Evolutionary conservation across 2,113 vertebrate species (phyloP), one percentile per base, ranked within the genome.

Genomic region (Oostethus manadensis): DNA sequence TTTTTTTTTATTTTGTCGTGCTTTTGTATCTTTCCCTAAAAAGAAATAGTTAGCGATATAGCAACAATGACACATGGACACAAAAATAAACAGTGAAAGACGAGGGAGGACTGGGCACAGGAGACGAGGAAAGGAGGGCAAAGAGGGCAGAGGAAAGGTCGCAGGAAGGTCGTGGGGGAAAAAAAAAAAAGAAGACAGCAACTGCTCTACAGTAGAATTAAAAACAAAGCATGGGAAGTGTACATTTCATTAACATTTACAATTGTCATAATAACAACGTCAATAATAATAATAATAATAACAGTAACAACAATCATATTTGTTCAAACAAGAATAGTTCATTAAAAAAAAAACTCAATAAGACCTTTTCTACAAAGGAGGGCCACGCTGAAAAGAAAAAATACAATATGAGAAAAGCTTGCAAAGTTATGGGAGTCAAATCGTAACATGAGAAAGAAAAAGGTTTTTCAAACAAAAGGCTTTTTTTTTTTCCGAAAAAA

Each of bases 41-140:
- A 91, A 91, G 90, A 89, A 90, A 90, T 88, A 86, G 87, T 90
- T 90, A 90, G 87, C 89, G 90, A 89, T 88, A 90, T 89, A 90
- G 89, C 88, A 89, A 90, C 88, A 90, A 81, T 87, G 84, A 88
- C 88, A 81, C 79, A 74, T 84, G 84, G 83, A 89, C 86, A 86
- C 83, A 74, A 84, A 89, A 89, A 83, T 81, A 85, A 88, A 88
- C 82, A 79, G 80, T 76, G 78, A 85, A 82, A 77, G 74, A 84
- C 67, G 69, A 80, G 81, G 83, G 77, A 88, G 80, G 66, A 82
- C 80, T 80, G 76, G 80, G 82, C 83, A 88, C 83, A 88, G 66
- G 56, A 83, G 78, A 81, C 79, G 49, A 60, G 79, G 83, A 78
- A 76, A 48, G 51, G 20, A 70, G 66, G 80, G 70, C 63, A 67